Evolutionary conservation across 2,797 vertebrate species (phyloP).

Genomic region (Brotogeris chrysoptera): DNA sequence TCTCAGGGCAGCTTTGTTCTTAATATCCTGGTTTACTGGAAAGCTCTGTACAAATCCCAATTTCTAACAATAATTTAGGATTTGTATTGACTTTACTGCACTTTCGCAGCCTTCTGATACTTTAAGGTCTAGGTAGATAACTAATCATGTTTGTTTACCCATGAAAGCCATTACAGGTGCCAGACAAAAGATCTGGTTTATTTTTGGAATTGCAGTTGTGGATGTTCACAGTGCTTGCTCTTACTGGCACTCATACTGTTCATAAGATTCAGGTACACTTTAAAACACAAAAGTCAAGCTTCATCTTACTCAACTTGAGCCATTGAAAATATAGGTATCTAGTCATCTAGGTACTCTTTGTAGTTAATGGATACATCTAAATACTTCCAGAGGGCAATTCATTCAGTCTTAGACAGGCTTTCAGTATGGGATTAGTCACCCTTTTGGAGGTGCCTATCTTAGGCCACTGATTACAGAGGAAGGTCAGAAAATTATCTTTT

Average conservation of each 20-base stretch:
- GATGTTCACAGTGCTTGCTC: background rate
- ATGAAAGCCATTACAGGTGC: background rate
- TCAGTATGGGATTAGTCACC: constrained; percentile 42
- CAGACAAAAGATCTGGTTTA: background rate
- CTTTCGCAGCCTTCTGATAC: background rate
- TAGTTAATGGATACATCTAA: constrained; percentile 62
- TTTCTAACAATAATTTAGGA: background rate
- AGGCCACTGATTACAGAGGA: constrained; percentile 61
- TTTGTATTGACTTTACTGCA: background rate
- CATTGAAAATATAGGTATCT: background rate
- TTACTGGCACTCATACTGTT: background rate
- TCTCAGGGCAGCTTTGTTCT: background rate
- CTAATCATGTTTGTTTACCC: background rate
- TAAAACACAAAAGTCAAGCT: background rate
- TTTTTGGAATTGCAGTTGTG: background rate
- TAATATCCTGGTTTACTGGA: background rate
- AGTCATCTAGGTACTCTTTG: constrained; percentile 38
- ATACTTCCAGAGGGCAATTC: constrained; percentile 49
- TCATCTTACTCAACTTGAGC: background rate
- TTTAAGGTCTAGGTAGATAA: background rate
- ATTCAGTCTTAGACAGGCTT: constrained; percentile 20
- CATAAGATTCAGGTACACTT: background rate
- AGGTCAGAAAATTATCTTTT: constrained; percentile 52
- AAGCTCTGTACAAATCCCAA: background rate
- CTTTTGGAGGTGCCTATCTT: constrained; percentile 52